Base-by-base conservation (phyloP, 2,797 vertebrate genomes). In the Clamator glandarius region DNA sequence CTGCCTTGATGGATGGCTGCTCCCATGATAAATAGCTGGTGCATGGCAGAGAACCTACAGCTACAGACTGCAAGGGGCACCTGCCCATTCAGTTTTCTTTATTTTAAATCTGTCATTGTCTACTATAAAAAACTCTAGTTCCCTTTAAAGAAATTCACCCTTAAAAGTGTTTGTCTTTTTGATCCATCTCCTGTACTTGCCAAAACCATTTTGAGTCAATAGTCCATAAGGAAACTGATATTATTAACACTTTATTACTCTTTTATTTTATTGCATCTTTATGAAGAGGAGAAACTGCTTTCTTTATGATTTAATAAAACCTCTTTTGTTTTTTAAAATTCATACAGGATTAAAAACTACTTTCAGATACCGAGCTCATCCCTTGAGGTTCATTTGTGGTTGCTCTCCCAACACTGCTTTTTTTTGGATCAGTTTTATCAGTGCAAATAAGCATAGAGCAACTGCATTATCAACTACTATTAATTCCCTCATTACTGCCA, bases 241-340 rank as follows among this genome's bases (percentile, higher is more conserved):
- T 64, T 75, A 75, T 64, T 84, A 74, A 81, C 64, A 21, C 33
- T 66, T 90, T 66, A 89, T 84, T 88, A 57, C 39, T 77, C 42
- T 51, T 12, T 41, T 35, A 58, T 57, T 87, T 88, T 84, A 84
- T 68, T 73, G 42, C 31, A 36, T 39, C 48, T 58, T 78, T 78
- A 73, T 0, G 0, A 62, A 85, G 72, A 68, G 20, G 11, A 77
- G 15, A 44, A 39, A 52, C 77, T 5, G 8, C 9, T 82, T 81
- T 54, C 48, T 57, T 75, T 44, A 41, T 15, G 4, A 78, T 50
- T 86, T 86, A 76, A 86, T 48, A 23, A 76, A 92, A 23, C 7
- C 8, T 59, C 58, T 73, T 62, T 24, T 78, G 7, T 50, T 70
- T 54, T 84, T 69, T 44, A 66, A 62, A 86, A 75, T n/a, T 51